Conservation (phyloP, 2,113 vertebrate genomes). For the Psophia crepitans region DNA sequence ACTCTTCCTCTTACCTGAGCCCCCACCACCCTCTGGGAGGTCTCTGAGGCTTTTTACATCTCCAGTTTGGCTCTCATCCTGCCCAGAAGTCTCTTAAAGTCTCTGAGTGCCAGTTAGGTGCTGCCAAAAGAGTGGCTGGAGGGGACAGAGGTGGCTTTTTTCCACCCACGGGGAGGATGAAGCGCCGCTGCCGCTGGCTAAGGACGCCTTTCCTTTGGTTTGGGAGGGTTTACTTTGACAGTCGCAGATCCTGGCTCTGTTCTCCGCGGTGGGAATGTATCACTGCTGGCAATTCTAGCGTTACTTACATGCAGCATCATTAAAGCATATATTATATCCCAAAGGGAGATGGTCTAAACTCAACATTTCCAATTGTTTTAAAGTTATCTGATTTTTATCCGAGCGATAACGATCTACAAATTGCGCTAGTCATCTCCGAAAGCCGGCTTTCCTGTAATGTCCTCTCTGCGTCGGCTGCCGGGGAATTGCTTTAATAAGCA, state of each 20-base stretch:
- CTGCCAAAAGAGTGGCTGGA: not conserved
- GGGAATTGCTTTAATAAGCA: not conserved
- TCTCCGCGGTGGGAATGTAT: not conserved
- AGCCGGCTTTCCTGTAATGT: not conserved
- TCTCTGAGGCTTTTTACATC: not conserved
- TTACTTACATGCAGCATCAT: not conserved
- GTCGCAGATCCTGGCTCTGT: not conserved
- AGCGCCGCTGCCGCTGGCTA: not conserved
- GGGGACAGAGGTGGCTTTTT: not conserved
- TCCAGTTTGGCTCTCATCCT: not conserved
- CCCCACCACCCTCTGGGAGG: not conserved
- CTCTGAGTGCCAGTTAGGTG: not conserved
- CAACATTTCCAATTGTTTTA: constrained; percentile 29
- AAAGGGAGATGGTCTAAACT: constrained; percentile 5
- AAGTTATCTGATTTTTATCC: constrained; percentile 2
- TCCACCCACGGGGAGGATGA: not conserved
- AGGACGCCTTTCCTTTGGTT: not conserved
- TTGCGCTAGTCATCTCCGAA: not conserved
- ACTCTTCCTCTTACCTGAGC: not conserved
- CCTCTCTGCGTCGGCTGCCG: not conserved
- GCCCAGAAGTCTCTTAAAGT: accelerated
- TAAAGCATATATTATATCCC: not conserved
- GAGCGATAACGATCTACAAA: constrained; percentile 28
- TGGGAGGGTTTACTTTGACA: not conserved
- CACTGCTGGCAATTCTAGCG: not conserved